These are phyloP conservation scores for Archilochus colubris DNA, from an alignment of 2,113 vertebrate species.

Conservation along the genomic window DNA sequence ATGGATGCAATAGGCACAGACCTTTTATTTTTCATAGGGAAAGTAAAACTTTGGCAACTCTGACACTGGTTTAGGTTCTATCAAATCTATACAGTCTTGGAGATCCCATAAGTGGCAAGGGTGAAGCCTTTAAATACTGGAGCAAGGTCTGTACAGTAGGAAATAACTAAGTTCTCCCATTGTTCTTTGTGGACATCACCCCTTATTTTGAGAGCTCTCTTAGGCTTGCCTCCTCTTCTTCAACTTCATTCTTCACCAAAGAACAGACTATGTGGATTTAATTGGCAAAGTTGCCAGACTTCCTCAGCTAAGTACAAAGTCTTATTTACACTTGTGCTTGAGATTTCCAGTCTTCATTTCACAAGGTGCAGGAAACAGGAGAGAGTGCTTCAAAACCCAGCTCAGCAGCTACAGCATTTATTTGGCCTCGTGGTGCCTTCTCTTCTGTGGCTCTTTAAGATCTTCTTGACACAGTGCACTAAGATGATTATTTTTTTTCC, in stretches of 20 bases:
- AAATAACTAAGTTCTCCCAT: neutral
- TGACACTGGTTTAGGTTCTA: conserved; percentile 5
- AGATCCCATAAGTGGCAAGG: neutral
- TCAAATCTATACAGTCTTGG: neutral
- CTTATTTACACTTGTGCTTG: neutral
- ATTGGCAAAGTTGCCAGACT: neutral
- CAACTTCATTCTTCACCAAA: neutral
- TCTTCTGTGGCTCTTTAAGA: neutral
- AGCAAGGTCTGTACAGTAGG: neutral
- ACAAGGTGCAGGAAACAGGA: neutral
- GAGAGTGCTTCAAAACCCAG: neutral
- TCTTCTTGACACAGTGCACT: neutral
- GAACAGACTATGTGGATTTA: neutral
- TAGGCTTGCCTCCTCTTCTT: neutral
- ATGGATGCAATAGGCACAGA: neutral
- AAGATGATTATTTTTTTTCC: neutral
- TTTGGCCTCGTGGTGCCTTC: neutral
- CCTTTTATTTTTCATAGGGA: neutral
- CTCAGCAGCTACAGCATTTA: neutral
- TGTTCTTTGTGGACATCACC: neutral
- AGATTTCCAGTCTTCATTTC: neutral
- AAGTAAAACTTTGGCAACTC: neutral
- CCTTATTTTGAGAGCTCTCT: neutral
- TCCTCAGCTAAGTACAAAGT: neutral
- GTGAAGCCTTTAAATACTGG: neutral